Conservation (phyloP, 2,888 invertebrate genomes). For the Leptothorax acervorum region DNA sequence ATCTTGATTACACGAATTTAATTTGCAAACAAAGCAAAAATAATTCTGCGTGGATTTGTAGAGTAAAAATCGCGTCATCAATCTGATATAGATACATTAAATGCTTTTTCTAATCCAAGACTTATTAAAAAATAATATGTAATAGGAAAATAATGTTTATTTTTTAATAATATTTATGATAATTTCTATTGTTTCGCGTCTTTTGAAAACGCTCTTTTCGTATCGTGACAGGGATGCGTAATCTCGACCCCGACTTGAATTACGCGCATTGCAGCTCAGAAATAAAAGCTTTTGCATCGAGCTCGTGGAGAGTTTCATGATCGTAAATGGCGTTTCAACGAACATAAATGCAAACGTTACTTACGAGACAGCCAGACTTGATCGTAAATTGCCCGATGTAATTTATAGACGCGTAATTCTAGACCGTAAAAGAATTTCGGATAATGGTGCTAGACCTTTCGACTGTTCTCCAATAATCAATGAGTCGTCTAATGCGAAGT, state of each 20-base stretch:
- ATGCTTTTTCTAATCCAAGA: too few relatives aligned
- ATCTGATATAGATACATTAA: too few relatives aligned
- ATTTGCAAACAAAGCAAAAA: too few relatives aligned
- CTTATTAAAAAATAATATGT: background rate
- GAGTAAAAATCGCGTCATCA: too few relatives aligned
- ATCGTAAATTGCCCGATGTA: slow-evolving; percentile 31
- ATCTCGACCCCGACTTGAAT: background rate
- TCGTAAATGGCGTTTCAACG: background rate
- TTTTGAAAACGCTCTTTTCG: background rate
- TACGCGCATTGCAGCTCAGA: background rate
- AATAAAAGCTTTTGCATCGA: background rate
- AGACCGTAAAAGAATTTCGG: slow-evolving; percentile 29
- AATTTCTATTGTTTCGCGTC: background rate
- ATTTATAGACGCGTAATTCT: slow-evolving; percentile 6
- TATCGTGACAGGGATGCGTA: background rate
- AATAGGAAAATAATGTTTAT: background rate
- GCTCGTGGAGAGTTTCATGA: background rate
- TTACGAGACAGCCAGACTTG: background rate
- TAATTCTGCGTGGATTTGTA: too few relatives aligned
- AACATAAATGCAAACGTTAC: slow-evolving; percentile 25
- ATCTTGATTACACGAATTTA: background rate
- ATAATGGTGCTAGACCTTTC: background rate
- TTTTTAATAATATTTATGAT: background rate
- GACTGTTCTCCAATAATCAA: slow-evolving; percentile 19
- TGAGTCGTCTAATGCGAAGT: slow-evolving; percentile 23